A percentile compares a stretch with the other conserved stretches of the same genome.
These are phyloP conservation scores for Umimayanthus chanpuru DNA, from an alignment of 92 coral and sea anemone species.

Conservation along the genomic window DNA sequence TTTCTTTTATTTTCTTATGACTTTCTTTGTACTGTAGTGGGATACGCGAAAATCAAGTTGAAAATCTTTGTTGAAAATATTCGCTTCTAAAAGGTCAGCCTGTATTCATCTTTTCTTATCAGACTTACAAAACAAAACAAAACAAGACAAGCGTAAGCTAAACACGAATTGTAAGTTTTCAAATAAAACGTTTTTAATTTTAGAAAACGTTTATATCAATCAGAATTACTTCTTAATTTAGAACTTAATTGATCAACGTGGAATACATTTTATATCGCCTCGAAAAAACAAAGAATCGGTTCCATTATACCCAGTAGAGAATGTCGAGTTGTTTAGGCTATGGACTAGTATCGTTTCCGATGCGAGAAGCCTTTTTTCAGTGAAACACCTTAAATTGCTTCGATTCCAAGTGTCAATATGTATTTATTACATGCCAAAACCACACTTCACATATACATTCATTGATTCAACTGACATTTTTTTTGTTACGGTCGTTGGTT, in stretches of 20 bases:
- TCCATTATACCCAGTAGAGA: neutral
- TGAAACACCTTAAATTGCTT: neutral
- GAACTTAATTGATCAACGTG: slow-evolving; percentile 8
- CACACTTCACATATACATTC: too few relatives aligned
- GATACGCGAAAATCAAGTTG: neutral
- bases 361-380: neutral
- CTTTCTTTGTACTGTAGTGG: too few relatives aligned
- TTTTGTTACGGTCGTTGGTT: too few relatives aligned
- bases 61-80: neutral
- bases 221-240: slow-evolving; percentile 4
- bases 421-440: neutral
- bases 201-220: neutral
- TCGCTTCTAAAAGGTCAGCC: neutral
- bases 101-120: neutral
- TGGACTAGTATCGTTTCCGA: neutral
- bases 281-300: neutral
- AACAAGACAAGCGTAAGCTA: neutral
- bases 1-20: too few relatives aligned
- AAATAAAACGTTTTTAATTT: too few relatives aligned
- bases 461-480: too few relatives aligned
- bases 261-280: slow-evolving; percentile 5
- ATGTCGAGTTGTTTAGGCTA: neutral
- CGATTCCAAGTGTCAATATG: neutral
- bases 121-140: neutral
- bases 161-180: neutral